Conservation (phyloP, 2,797 vertebrate genomes). For the Glossophaga mutica region DNA sequence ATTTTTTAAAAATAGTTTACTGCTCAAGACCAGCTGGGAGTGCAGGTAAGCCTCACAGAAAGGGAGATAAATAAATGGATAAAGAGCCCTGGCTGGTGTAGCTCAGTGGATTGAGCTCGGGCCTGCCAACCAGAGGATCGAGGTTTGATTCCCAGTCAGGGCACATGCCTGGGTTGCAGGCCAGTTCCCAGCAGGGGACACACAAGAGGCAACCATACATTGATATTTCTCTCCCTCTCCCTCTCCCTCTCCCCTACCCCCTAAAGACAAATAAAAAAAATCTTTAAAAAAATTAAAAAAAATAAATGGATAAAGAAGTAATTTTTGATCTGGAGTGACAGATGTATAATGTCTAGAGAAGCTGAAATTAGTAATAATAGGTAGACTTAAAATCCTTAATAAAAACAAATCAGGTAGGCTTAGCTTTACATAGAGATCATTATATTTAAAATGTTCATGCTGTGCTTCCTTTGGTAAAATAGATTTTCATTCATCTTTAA, state of each 20-base stretch:
- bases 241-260: too few relatives aligned
- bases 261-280: too few relatives aligned
- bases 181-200: too few relatives aligned
- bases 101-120: too few relatives aligned
- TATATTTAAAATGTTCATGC: background rate
- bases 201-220: too few relatives aligned
- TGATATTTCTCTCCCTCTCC: too few relatives aligned
- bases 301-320: background rate
- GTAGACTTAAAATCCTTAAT: background rate
- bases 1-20: background rate
- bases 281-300: too few relatives aligned
- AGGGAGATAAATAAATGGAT: background rate
- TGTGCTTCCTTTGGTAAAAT: background rate
- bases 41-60: background rate
- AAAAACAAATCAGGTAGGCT: background rate
- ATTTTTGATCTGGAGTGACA: background rate
- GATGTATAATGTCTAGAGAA: background rate
- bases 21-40: background rate
- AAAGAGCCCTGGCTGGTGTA: too few relatives aligned
- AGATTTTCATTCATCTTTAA: background rate
- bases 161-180: too few relatives aligned
- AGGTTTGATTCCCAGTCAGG: too few relatives aligned
- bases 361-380: background rate
- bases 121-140: too few relatives aligned
- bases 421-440: background rate